Evolutionary conservation across 1,140 invertebrate species (phyloP), one percentile per base, ranked within the genome.

Genomic region (Onthophagus taurus): DNA sequence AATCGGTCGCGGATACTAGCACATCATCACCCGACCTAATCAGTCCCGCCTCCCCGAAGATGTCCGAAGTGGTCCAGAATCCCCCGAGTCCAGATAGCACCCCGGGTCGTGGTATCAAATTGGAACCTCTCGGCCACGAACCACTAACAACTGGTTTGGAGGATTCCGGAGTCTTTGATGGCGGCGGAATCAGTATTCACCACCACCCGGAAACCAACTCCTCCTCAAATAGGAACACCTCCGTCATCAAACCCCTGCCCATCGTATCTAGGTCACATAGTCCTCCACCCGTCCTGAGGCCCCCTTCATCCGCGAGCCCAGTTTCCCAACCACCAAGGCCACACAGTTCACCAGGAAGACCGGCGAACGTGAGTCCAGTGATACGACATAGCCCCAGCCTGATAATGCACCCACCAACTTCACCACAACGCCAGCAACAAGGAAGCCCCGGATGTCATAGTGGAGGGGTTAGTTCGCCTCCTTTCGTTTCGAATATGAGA

Each of bases 1-100:
- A 88, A 75, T 89, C 85, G 65, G 81, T 88, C 69, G 85, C 85
- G 59, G 88, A 90, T 68, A 87, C 86, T 59, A 88, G 83, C 68
- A 87, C 83, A 58, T 87, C 85, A 57, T 89, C 85, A 59, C 84
- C 85, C 60, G 85, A 88, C 67, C 76, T 85, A 47, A 76, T 81
- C 61, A 81, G 81, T 65, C 82, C 80, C 59, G 64, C 74, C 60
- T 84, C 82, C 56, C 82, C 83, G 64, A 78, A 77, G 64, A 75
- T 78, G 67, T 72, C 69, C 64, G 75, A 57, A 19, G 50, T 48
- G n/a, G 36, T 44, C 44, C 13, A 24, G 48, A 59, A 44, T 45
- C 57, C 58, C 24, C 61, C 63, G 8, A 60, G 57, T 45, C 63
- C 50, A 16, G 60, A 61, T 48, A 60, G 58, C 9, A 63, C 61